Evolutionary conservation across 1,140 invertebrate genomes (phyloP).

Genomic region (Bilobella aurantiaca): DNA sequence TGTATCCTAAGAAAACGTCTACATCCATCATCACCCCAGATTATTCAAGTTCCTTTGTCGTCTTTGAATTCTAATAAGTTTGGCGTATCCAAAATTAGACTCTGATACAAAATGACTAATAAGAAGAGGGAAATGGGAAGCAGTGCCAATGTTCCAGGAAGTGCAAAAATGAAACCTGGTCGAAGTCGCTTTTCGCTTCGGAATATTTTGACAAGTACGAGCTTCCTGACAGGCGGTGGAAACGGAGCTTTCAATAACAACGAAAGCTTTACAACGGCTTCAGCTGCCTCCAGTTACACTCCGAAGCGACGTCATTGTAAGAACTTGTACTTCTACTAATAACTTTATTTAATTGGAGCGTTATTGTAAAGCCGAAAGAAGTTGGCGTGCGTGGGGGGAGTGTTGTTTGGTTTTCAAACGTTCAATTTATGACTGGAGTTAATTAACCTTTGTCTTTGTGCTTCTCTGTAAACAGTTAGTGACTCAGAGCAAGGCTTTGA

Average conservation of each 20-base stretch:
- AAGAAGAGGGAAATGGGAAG: constrained; percentile 14
- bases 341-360: too few species aligned
- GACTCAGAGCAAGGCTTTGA: constrained; percentile 35
- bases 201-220: constrained; percentile 27
- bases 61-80: too few species aligned
- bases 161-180: constrained; percentile 20
- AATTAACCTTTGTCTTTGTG: not conserved
- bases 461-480: constrained; percentile 21
- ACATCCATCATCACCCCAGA: too few species aligned
- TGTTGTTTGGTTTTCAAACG: not conserved
- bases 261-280: not conserved
- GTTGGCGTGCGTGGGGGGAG: too few species aligned
- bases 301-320: constrained; percentile 27
- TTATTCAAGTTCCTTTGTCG: not conserved
- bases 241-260: constrained; percentile 20
- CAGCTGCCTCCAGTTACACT: not conserved
- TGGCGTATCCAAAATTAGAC: too few species aligned
- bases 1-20: too few species aligned
- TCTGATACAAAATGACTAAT: constrained; percentile 10
- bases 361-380: too few species aligned
- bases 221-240: constrained; percentile 23
- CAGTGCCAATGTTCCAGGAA: not conserved
- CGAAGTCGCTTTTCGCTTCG: constrained; percentile 32
- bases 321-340: constrained; percentile 4
- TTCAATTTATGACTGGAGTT: not conserved